Base-by-base conservation (phyloP, 2,113 vertebrate genomes). In the Capricornis sumatraensis region DNA sequence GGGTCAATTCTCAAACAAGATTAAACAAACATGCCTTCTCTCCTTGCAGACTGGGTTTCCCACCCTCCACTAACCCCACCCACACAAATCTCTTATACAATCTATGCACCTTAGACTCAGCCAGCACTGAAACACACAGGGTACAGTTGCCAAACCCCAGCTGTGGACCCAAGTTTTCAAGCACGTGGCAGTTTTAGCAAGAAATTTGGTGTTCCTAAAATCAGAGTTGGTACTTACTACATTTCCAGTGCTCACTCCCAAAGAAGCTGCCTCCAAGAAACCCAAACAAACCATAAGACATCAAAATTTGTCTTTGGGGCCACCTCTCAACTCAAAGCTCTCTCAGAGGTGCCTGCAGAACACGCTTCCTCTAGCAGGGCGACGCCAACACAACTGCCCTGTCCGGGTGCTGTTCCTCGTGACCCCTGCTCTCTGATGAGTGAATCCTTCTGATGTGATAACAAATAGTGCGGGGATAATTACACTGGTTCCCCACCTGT, bases 291-390 rank as follows among this genome's bases (percentile, higher is more conserved):
- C 40, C 21, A 28, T 33, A n/a, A 81, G 27, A 12, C 33, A 87
- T n/a, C 53, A 82, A 87, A 47, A 83, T 50, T 36, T 36, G n/a
- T 82, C 86, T 93, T 90, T 43, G 74, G 67, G 85, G 45, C 1
- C 27, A 47, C 7, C 36, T 45, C 1, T 3, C 3, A 57, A 76
- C 27, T 58, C 53, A 27, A 36, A 67, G 55, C 11, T 43, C 30
- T 27, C 64, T 81, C 58, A 43, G 7, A 85, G 23, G 4, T 45
- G 6, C 21, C 89, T 43, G 64, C 9, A 58, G 82, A 67, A 52
- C 5, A 5, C 4, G 0, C 27, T 4, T 13, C 58, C 27, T n/a
- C 58, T 17, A 47, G 55, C 23, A 79, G 28, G 16, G 15, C 1
- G 27, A 27, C 7, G 9, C 45, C 2, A 57, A 27, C 43, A 10